phyloP scores from a whole-genome alignment of 2,888 invertebrate genomes.

The Drosophila histrio region DNA sequence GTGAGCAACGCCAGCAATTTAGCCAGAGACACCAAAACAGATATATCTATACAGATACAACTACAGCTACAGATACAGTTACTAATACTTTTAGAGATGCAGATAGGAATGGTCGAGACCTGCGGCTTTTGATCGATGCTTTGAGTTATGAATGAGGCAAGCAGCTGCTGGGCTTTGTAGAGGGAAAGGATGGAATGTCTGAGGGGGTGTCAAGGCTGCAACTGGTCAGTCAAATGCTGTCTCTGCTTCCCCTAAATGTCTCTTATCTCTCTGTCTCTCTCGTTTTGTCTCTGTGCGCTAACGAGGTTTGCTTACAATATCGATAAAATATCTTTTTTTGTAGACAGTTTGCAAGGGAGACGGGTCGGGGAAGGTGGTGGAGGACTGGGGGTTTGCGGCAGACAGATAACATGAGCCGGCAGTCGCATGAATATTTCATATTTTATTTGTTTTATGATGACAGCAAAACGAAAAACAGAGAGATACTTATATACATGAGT shows the following conservation, averaged over 20 bases:
- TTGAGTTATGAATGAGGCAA: constrained; percentile 49
- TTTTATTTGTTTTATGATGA: constrained; percentile 61
- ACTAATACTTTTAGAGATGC: constrained; percentile 22
- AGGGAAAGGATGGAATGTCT: neutral
- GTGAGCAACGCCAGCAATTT: constrained; percentile 53
- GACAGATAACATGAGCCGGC: constrained; percentile 65
- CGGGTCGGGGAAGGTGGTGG: neutral
- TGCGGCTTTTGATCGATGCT: constrained; percentile 55
- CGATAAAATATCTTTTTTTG: constrained; percentile 62
- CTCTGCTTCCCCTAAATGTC: constrained; percentile 20
- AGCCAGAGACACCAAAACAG: constrained; percentile 18
- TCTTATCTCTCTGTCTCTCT: constrained; percentile 15
- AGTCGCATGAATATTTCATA: constrained; percentile 64
- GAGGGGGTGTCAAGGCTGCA: constrained; percentile 3
- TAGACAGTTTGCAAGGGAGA: neutral
- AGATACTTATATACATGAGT: neutral
- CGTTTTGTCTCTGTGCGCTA: constrained; percentile 25
- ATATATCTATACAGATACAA: constrained; percentile 12
- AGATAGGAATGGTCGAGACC: constrained; percentile 11
- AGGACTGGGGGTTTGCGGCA: neutral
- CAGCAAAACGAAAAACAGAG: constrained; percentile 26
- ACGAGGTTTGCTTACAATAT: constrained; percentile 70
- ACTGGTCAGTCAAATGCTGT: constrained; percentile 13
- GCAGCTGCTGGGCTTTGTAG: constrained; percentile 12
- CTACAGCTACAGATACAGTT: constrained; percentile 14